Percentiles rank a stretch among this genome's conserved stretches.
phyloP scores from a whole-genome alignment of 1,140 invertebrate genomes.

The Aphidius ervi region DNA sequence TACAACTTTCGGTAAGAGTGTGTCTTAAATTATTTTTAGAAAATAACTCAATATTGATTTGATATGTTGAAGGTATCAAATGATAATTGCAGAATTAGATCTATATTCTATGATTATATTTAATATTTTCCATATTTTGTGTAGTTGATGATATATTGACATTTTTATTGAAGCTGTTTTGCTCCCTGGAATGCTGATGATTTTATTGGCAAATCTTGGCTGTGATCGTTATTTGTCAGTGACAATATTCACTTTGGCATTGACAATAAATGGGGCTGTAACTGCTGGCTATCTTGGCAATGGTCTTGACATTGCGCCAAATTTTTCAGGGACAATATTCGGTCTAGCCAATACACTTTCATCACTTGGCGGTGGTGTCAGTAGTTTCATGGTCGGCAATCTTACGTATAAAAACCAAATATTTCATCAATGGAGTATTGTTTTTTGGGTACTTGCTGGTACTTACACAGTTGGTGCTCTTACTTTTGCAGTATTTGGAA shows the following conservation, averaged over 20 bases:
- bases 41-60: too few relatives aligned
- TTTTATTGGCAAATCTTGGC: constrained; percentile 66
- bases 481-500: constrained; percentile 66
- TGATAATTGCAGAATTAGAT: too few relatives aligned
- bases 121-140: too few relatives aligned
- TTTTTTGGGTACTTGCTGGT: constrained; percentile 76
- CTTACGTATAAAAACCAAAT: constrained; percentile 74
- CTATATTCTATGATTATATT: too few relatives aligned
- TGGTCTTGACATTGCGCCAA: constrained; percentile 83
- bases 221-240: constrained; percentile 66
- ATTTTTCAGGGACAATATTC: constrained; percentile 86
- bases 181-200: constrained; percentile 64
- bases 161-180: constrained; percentile 52
- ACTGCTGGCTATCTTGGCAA: constrained; percentile 86
- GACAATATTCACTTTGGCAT: constrained; percentile 67
- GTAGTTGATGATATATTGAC: too few relatives aligned
- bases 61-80: too few relatives aligned
- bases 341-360: constrained; percentile 87
- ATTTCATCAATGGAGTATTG: constrained; percentile 73
- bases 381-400: constrained; percentile 77
- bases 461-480: constrained; percentile 69
- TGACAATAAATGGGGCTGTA: constrained; percentile 80
- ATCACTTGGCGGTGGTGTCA: constrained; percentile 82
- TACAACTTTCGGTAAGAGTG: constrained; percentile 59
- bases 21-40: too few relatives aligned